A percentile compares a stretch with the other conserved stretches of the same genome.
These are phyloP conservation scores for Pachycephus smyrnensis DNA, from an alignment of 2,888 invertebrate genomes.

Conservation along the genomic window DNA sequence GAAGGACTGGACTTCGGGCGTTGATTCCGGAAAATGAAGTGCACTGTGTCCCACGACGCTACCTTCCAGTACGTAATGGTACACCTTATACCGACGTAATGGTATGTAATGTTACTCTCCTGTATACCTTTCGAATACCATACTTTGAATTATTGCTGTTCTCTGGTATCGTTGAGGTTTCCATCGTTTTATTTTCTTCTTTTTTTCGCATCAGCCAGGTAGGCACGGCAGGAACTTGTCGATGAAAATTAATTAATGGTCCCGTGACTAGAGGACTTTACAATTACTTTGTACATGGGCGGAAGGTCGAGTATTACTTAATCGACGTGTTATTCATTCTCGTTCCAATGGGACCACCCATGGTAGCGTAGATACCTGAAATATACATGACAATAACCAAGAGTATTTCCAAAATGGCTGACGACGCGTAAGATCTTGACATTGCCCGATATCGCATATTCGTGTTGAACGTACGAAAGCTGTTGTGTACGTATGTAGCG, in stretches of 20 bases:
- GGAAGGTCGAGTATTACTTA: background rate
- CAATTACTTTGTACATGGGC: background rate
- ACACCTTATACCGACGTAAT: background rate
- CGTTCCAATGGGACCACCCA: constrained; percentile 1
- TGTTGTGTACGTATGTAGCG: constrained; percentile 2
- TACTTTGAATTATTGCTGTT: background rate
- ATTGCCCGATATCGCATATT: background rate
- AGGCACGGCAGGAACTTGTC: background rate
- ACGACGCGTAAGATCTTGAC: background rate
- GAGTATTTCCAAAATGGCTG: background rate
- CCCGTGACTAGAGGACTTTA: background rate
- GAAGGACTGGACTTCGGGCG: constrained; percentile 16
- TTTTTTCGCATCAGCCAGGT: background rate
- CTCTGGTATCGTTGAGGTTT: background rate
- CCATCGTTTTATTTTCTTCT: background rate
- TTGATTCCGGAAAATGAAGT: constrained; percentile 25
- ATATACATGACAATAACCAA: background rate
- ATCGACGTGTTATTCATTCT: background rate
- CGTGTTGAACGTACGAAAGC: background rate
- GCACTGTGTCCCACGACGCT: background rate
- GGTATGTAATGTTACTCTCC: background rate
- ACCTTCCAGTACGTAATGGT: background rate
- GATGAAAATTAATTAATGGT: background rate
- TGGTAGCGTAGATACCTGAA: background rate
- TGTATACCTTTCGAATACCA: background rate